Evolutionary conservation across 2,888 invertebrate genomes (phyloP), one percentile per base, ranked within the genome.

Genomic region (Copidosoma aretas): DNA sequence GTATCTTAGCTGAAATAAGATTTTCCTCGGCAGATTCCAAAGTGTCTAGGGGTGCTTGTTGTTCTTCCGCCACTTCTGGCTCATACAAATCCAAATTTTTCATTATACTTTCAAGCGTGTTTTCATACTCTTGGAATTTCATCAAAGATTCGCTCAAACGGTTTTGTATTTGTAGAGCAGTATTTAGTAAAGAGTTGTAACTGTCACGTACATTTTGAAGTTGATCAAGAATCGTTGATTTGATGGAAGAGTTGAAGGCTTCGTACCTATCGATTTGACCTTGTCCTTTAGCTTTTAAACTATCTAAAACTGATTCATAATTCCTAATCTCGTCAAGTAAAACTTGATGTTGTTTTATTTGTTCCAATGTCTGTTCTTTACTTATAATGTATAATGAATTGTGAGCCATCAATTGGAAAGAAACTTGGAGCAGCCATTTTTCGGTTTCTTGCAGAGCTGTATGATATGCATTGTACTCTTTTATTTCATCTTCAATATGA

Each of bases 371-470:
- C 82, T 97, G 95, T 76, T 95, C 93, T 67, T 94, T 89, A 78
- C 94, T 95, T 8, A 93, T 92, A 71, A 97, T 96, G 80, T 95
- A 95, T 22, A 97, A 86, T 0, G 96, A 95, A 82, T 97, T 97
- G 80, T 97, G 96, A 0, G 95, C 94, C 96, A 97, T 97, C 0
- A 97, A 87, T 80, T 95, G 94, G 89, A 97, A 96, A 1, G 96
- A 96, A 62, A 95, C 93, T 84, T 97, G 96, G 25, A 97, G 84
- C 58, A 97, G 85, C 97, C 97, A 98, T 82, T 97, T 97, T 82
- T 97, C 97, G 0, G 93, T 93, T 77, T 97, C 96, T 85, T 97
- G 97, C 25, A 97, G 85, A 15, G 92, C 91, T 78, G 93, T 92
- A 76, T 96, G 94, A 80, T 97, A 98, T 17, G 90, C 88, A 77